Evolutionary conservation across 2,797 vertebrate genomes (phyloP), one percentile per base, ranked within the genome.

Genomic region (Crocodylus rhombifer): DNA sequence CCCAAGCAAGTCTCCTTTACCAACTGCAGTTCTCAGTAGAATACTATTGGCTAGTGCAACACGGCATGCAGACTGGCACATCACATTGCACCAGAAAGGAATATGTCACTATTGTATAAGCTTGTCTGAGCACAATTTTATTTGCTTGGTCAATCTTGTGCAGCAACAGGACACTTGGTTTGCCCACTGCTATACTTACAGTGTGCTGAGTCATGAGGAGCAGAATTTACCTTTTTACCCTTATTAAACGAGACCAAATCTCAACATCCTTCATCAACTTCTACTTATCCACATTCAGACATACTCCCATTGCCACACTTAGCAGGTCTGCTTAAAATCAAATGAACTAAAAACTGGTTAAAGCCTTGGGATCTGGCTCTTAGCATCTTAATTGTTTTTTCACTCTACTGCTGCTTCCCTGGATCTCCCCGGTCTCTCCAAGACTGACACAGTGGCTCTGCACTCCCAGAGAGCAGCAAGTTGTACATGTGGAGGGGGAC

Each of bases 111-210:
- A 62, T 60, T 62, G 58, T 36, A 42, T 58, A 9, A 76, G 62
- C 30, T 16, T 89, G 77, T 77, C 33, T 0, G 0, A 93, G 67
- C 67, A 91, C 78, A 90, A 62, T 67, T 81, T 23, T 20, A 71
- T 83, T 88, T 85, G 60, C 69, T 77, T 81, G 86, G 65, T 77
- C 78, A 93, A 71, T 51, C 78, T 55, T 69, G 58, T 55, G 85
- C 30, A 2, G 67, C 28, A 83, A 58, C 88, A 83, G 78, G 30
- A 88, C 51, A 57, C 13, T 5, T 12, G 7, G 33, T 25, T 69
- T 81, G 3, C 4, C 26, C 0, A 1, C 25, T 17, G n/a, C 20
- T 82, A 0, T 75, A 77, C 62, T 55, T 71, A 21, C 23, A 87
- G 77, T 1, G 5, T 17, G 20, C 36, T 56, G 36, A 87, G 56